Conservation (phyloP, 2,797 vertebrate species). For the Mallotus villosus region DNA sequence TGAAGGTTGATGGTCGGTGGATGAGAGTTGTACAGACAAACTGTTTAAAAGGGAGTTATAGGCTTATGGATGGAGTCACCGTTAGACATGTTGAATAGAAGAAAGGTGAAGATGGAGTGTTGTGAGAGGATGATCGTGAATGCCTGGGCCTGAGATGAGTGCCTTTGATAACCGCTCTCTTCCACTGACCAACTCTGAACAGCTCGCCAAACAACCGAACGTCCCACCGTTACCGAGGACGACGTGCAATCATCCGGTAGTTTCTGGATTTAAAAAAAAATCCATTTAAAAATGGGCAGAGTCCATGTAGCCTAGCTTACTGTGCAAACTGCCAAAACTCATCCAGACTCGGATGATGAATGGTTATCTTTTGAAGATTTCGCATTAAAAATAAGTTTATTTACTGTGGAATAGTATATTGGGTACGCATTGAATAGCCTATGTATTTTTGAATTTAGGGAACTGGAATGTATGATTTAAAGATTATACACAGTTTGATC, state of each 20-base stretch:
- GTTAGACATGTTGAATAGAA: too few relatives aligned
- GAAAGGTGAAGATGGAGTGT: not conserved
- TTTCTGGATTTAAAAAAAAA: not conserved
- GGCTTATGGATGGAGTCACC: too few relatives aligned
- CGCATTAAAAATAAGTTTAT: slow-evolving; percentile 19
- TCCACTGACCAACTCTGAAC: slow-evolving; percentile 36
- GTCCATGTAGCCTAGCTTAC: slow-evolving; percentile 24
- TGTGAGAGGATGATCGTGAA: slow-evolving; percentile 4
- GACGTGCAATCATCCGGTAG: not conserved
- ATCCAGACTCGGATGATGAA: slow-evolving; percentile 11
- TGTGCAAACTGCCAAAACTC: slow-evolving; percentile 59
- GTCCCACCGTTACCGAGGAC: not conserved
- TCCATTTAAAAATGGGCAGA: not conserved
- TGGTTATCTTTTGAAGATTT: slow-evolving; percentile 11
- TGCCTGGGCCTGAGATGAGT: slow-evolving; percentile 48
- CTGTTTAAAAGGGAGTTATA: too few relatives aligned
- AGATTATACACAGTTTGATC: slow-evolving; percentile 15
- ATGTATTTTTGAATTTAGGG: slow-evolving; percentile 6
- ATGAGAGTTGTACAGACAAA: too few relatives aligned
- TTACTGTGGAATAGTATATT: slow-evolving; percentile 16
- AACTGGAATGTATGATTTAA: not conserved
- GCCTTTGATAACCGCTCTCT: slow-evolving; percentile 59
- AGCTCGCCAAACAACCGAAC: slow-evolving; percentile 35
- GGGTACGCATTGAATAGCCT: slow-evolving; percentile 10
- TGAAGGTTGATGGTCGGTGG: not conserved